Evolutionary conservation across 2,113 vertebrate species (phyloP).

Genomic region (Chitala chitala): DNA sequence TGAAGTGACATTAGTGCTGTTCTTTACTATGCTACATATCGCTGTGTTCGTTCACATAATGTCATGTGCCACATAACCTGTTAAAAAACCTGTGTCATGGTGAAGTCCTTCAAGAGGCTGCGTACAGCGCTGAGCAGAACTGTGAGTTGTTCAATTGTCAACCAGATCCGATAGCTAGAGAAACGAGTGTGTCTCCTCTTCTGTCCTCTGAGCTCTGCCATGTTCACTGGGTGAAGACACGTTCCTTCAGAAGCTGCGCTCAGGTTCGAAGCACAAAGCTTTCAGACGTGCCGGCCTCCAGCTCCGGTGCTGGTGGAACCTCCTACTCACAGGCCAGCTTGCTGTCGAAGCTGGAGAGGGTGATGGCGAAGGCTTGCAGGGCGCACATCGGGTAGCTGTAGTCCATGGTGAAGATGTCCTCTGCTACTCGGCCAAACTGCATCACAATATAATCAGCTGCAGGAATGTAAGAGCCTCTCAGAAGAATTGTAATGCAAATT

Average conservation of each 20-base stretch:
- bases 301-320: slow-evolving; percentile 16
- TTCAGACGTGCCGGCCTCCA: neutral
- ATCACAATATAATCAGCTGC: slow-evolving; percentile 98
- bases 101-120: neutral
- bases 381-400: slow-evolving; percentile 99
- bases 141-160: neutral
- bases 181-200: neutral
- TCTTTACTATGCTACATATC: slow-evolving; percentile 9
- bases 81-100: neutral
- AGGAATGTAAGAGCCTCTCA: slow-evolving; percentile 15
- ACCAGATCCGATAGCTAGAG: slow-evolving; percentile 1
- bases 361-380: slow-evolving; percentile 94
- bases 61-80: neutral
- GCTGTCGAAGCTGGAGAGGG: slow-evolving; percentile 97
- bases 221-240: neutral
- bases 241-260: neutral
- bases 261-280: too few species aligned
- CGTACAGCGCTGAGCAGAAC: neutral
- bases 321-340: slow-evolving; percentile 95
- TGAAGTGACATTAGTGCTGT: slow-evolving; percentile 11
- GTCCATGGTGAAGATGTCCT: slow-evolving; percentile 99
- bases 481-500: neutral
- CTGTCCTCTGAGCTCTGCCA: too few species aligned
- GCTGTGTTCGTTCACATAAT: slow-evolving; percentile 2
- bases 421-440: slow-evolving; percentile 98